Evolutionary conservation across 2,797 vertebrate species (phyloP).

Genomic region (Semaprochilodus insignis): DNA sequence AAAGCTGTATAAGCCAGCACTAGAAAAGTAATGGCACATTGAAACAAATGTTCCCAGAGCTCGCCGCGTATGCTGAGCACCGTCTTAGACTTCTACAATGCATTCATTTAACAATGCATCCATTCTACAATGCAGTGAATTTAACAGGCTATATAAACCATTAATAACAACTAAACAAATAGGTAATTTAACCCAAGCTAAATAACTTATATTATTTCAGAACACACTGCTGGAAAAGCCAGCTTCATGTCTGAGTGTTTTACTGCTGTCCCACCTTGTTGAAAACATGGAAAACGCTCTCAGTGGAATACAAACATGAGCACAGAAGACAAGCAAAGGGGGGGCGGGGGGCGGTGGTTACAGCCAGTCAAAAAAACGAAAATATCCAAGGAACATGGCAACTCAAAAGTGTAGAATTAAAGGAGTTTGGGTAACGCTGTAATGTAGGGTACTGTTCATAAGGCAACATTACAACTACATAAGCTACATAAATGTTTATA

Average conservation of each 20-base stretch:
- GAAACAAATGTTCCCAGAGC: background rate
- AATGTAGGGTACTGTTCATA: too few species aligned
- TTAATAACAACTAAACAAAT: slow-evolving; percentile 30
- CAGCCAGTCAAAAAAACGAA: background rate
- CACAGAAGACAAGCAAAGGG: slow-evolving; percentile 1
- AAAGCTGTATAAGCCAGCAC: background rate
- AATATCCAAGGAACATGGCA: background rate
- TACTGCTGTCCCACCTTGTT: slow-evolving; percentile 10
- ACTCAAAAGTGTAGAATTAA: too few species aligned
- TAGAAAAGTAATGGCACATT: background rate
- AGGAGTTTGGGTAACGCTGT: too few species aligned
- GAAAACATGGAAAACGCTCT: slow-evolving; percentile 3
- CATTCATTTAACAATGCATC: background rate
- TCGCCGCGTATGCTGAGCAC: background rate
- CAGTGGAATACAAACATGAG: slow-evolving; percentile 19
- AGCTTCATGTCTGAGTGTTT: slow-evolving; percentile 18
- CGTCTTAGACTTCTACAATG: background rate
- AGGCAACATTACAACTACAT: too few species aligned
- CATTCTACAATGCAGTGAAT: background rate
- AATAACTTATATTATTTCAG: slow-evolving; percentile 13
- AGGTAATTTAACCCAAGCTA: slow-evolving; percentile 7
- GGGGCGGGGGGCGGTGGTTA: background rate
- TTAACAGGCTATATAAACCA: background rate
- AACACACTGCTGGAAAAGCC: slow-evolving; percentile 16
- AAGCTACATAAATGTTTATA: too few species aligned